Percentiles rank a stretch among this genome's conserved stretches.
Evolutionary conservation across 2,113 vertebrate species (phyloP).

Genomic region (Salvator merianae): DNA sequence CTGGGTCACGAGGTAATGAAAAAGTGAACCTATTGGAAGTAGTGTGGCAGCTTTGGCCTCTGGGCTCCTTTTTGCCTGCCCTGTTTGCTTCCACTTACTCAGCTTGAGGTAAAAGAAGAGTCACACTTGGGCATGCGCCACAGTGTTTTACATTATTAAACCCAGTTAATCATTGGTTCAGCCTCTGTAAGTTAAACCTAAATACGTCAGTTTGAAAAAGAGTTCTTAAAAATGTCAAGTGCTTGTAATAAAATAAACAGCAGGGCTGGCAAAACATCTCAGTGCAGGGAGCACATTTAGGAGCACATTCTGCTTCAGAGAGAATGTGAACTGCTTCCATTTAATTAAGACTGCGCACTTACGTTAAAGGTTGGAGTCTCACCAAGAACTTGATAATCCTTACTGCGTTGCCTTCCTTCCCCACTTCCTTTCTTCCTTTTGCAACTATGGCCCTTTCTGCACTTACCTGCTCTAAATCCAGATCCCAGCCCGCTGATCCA

Average conservation of each 20-base stretch:
- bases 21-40: background rate
- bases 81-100: background rate
- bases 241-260: slow-evolving; percentile 18
- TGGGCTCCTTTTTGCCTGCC: background rate
- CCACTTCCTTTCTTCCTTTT: background rate
- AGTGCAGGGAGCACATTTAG: background rate
- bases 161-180: slow-evolving; percentile 22
- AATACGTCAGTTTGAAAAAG: slow-evolving; percentile 36
- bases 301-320: background rate
- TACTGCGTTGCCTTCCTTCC: background rate
- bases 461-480: background rate
- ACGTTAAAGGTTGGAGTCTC: background rate
- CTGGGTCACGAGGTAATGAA: background rate
- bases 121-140: background rate
- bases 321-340: background rate
- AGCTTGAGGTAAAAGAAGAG: background rate
- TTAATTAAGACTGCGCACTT: background rate
- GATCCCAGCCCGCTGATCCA: too few relatives aligned
- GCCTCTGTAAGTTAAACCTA: background rate
- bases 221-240: slow-evolving; percentile 26
- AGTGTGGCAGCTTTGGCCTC: background rate
- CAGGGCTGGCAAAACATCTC: background rate
- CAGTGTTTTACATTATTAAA: background rate
- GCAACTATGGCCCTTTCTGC: background rate
- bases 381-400: background rate